These are phyloP conservation scores for Agonopterix alstromeriana DNA, from an alignment of 2,888 invertebrate genomes.

Conservation along the genomic window DNA sequence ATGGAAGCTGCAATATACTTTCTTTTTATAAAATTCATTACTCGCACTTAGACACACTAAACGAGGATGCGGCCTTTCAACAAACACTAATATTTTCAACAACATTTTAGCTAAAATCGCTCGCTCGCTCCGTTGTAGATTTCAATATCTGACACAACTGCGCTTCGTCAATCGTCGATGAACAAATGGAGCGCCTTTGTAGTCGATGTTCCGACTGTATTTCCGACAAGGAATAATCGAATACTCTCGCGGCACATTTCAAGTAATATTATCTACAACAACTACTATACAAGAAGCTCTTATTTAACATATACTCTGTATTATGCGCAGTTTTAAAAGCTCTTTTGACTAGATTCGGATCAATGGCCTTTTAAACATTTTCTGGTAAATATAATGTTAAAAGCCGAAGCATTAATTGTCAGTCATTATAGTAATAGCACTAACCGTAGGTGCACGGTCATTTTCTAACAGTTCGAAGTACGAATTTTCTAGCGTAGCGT, in stretches of 20 bases:
- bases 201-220: constrained; percentile 26
- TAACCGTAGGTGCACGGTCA: no score
- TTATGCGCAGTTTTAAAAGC: constrained; percentile 63
- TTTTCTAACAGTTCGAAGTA: no score
- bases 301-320: constrained; percentile 43
- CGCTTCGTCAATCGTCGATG: no score
- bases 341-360: constrained; percentile 41
- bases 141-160: no score
- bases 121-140: no score
- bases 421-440: no score
- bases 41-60: no score
- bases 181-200: background rate
- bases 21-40: no score
- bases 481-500: constrained; percentile 1
- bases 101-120: background rate
- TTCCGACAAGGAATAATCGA: constrained; percentile 24
- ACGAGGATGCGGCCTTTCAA: constrained; percentile 3
- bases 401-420: no score
- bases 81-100: background rate
- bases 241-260: constrained; percentile 28
- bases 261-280: constrained; percentile 44
- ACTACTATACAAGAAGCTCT: constrained; percentile 65
- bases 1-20: no score
- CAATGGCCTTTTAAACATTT: constrained; percentile 1
- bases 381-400: no score